Conservation (phyloP, 2,113 vertebrate species). For the Craseonycteris thonglongyai region DNA sequence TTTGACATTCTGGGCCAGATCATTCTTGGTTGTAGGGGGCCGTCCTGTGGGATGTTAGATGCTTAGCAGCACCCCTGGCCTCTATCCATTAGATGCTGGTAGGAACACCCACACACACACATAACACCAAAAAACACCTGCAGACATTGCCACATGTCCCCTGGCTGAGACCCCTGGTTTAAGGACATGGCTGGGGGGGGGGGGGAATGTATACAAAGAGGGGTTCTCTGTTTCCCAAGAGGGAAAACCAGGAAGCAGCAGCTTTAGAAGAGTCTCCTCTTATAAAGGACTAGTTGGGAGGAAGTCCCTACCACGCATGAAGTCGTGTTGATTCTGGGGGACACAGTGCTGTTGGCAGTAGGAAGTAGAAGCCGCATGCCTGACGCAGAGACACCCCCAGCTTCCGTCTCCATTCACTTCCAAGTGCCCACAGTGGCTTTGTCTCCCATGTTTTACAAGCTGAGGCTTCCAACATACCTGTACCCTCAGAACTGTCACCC, state of each 20-base stretch:
- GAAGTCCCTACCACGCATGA: not conserved
- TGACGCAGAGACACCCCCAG: not conserved
- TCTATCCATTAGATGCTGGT: too few relatives aligned
- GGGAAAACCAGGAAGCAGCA: not conserved
- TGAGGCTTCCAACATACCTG: not conserved
- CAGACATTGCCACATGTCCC: not conserved
- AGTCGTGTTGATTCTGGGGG: not conserved
- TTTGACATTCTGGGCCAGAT: not conserved
- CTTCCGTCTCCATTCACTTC: not conserved
- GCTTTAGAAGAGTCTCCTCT: not conserved
- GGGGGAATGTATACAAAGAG: too few relatives aligned
- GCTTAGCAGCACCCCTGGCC: not conserved
- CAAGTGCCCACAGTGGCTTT: not conserved
- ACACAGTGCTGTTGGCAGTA: not conserved
- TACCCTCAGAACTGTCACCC: not conserved
- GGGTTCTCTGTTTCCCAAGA: not conserved
- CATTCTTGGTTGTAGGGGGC: not conserved
- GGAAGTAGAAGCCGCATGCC: not conserved
- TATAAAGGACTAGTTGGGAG: not conserved
- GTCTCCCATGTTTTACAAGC: not conserved
- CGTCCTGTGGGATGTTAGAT: not conserved
- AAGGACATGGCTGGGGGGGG: not conserved
- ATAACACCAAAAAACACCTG: not conserved
- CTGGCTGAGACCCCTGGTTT: not conserved
- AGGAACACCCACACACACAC: not conserved